These are phyloP conservation scores for Bucco capensis DNA, from an alignment of 2,113 vertebrate genomes.

Conservation along the genomic window DNA sequence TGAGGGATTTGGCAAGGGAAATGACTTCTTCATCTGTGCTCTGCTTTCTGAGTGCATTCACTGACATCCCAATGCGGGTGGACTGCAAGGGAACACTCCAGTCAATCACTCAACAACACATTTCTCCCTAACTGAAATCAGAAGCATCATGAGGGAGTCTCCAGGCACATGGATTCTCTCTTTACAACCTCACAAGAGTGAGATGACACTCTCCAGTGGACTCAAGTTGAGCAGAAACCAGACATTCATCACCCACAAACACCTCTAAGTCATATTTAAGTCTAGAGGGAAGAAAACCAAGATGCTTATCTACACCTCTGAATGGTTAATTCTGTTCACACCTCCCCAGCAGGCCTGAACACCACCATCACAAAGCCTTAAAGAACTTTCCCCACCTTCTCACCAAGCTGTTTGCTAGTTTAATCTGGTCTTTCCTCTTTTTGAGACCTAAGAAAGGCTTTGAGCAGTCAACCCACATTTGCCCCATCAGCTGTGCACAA, in stretches of 20 bases:
- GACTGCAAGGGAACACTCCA: slow-evolving; percentile 80
- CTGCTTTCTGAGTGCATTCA: slow-evolving; percentile 93
- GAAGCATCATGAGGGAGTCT: no score
- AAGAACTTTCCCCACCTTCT: background rate
- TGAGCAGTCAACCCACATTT: background rate
- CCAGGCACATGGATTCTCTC: no score
- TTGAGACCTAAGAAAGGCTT: background rate
- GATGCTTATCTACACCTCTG: background rate
- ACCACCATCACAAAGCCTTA: background rate
- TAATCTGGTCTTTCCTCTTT: background rate
- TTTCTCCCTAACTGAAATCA: background rate
- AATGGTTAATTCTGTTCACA: background rate
- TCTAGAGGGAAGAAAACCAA: background rate
- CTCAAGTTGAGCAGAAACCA: background rate
- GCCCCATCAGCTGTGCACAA: background rate
- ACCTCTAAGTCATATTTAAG: background rate
- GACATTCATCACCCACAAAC: background rate
- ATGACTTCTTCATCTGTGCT: slow-evolving; percentile 93
- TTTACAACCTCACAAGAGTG: no score
- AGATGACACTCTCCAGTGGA: background rate
- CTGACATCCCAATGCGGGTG: slow-evolving; percentile 93
- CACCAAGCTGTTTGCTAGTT: no score
- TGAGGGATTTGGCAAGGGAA: slow-evolving; percentile 89
- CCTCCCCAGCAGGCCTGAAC: background rate
- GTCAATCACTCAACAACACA: no score